Evolutionary conservation across 2,797 vertebrate species (phyloP).

Genomic region (Rhinella marina): DNA sequence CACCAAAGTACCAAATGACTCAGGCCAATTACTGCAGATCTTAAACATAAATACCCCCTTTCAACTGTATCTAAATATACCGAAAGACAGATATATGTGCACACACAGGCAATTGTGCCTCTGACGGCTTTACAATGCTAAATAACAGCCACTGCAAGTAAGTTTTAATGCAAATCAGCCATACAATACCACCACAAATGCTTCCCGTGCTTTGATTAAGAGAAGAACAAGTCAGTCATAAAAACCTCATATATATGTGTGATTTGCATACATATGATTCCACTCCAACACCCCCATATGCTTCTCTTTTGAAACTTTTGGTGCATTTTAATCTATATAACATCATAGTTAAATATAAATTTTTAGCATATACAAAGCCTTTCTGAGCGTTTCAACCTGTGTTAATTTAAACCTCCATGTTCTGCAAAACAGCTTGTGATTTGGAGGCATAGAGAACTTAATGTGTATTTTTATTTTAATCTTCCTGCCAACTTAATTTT

Average conservation of each 20-base stretch:
- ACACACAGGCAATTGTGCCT: conserved; percentile 27
- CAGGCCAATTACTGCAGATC: conserved; percentile 55
- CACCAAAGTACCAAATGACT: conserved; percentile 55
- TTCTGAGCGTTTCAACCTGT: neutral
- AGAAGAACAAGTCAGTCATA: conserved; percentile 49
- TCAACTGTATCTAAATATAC: conserved; percentile 55
- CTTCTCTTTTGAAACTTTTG: neutral
- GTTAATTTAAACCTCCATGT: conserved; percentile 5
- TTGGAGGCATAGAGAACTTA: neutral
- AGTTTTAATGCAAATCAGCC: conserved; percentile 50
- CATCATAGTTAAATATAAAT: conserved; percentile 17
- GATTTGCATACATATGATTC: conserved; percentile 44
- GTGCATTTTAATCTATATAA: conserved; percentile 20
- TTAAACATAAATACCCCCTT: conserved; percentile 60
- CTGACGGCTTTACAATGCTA: conserved; percentile 48
- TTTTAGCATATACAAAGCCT: neutral
- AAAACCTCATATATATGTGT: conserved; percentile 33
- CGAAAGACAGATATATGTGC: conserved; percentile 44
- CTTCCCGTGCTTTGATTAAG: conserved; percentile 46
- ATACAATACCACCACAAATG: conserved; percentile 20
- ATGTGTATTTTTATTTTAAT: neutral
- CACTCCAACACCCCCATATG: neutral
- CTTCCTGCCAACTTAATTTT: neutral
- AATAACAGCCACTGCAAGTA: conserved; percentile 36
- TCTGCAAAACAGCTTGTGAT: neutral